phyloP scores from a whole-genome alignment of 2,113 vertebrate species.

The Petrocephalus zakoni region DNA sequence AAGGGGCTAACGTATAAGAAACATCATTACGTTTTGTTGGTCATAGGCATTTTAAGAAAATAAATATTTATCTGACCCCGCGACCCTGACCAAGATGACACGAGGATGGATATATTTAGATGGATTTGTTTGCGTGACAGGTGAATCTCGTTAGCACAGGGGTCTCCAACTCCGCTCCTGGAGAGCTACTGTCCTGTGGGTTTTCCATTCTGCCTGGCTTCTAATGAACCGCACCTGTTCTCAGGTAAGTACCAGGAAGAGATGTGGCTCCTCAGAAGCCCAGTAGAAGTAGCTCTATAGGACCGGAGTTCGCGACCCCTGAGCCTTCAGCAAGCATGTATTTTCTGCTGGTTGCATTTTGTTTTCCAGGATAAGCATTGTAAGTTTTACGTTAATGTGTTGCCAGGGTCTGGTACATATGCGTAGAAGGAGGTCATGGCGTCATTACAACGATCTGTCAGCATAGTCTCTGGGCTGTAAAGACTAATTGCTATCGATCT shows the following conservation, averaged over 20 bases:
- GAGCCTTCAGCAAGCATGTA: background rate
- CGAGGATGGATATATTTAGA: background rate
- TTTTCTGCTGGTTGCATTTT: background rate
- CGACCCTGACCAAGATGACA: background rate
- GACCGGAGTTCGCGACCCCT: too few relatives aligned
- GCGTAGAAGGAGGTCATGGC: background rate
- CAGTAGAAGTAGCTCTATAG: too few relatives aligned
- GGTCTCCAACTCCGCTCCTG: too few relatives aligned
- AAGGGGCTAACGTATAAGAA: background rate
- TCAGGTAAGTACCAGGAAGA: too few relatives aligned
- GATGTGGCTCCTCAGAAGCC: too few relatives aligned
- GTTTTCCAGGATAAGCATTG: background rate
- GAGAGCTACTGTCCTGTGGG: too few relatives aligned
- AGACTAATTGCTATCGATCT: constrained; percentile 3
- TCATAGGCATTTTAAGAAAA: background rate
- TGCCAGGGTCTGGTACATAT: background rate
- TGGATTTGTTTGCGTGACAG: background rate
- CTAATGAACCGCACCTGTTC: too few relatives aligned
- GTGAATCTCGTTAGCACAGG: background rate
- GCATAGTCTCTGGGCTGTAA: background rate
- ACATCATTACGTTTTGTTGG: background rate
- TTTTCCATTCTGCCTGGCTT: too few relatives aligned
- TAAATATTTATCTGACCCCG: background rate
- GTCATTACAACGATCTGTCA: background rate
- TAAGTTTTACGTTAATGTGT: background rate